phyloP scores from a whole-genome alignment of 2,888 invertebrate genomes.

The Podotricha telesiphe region DNA sequence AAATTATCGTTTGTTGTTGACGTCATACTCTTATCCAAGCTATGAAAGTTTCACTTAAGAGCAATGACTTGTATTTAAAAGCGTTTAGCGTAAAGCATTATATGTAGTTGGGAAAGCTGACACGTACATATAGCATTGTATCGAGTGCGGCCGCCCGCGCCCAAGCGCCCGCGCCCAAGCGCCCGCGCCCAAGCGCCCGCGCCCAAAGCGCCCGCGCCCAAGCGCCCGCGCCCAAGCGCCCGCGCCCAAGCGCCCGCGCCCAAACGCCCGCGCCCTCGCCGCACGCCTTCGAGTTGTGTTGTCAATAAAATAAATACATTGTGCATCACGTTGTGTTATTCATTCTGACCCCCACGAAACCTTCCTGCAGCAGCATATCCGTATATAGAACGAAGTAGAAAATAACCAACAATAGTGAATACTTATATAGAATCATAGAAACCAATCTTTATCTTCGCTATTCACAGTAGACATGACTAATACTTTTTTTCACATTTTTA shows the following conservation, averaged over 20 bases:
- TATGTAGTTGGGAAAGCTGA: constrained; percentile 41
- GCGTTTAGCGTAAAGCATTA: constrained; percentile 39
- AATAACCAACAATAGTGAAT: too few relatives aligned
- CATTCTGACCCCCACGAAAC: constrained; percentile 6
- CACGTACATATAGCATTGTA: constrained; percentile 38
- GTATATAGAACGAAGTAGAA: too few relatives aligned
- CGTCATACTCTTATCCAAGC: constrained; percentile 35
- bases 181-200: background rate
- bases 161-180: too few relatives aligned
- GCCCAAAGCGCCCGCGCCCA: background rate
- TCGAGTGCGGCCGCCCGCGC: constrained; percentile 36
- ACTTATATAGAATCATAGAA: too few relatives aligned
- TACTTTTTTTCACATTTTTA: too few relatives aligned
- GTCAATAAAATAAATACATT: constrained; percentile 70
- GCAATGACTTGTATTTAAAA: constrained; percentile 40
- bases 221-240: background rate
- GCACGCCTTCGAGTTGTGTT: constrained; percentile 64
- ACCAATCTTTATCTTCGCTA: too few relatives aligned
- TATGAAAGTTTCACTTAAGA: constrained; percentile 29
- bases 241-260: background rate
- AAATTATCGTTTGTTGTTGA: constrained; percentile 40
- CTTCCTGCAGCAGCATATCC: too few relatives aligned
- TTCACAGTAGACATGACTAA: too few relatives aligned
- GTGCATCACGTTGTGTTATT: constrained; percentile 42
- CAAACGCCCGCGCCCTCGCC: background rate